Base-by-base conservation (phyloP, 2,797 vertebrate species). In the Aplochiton taeniatus region DNA sequence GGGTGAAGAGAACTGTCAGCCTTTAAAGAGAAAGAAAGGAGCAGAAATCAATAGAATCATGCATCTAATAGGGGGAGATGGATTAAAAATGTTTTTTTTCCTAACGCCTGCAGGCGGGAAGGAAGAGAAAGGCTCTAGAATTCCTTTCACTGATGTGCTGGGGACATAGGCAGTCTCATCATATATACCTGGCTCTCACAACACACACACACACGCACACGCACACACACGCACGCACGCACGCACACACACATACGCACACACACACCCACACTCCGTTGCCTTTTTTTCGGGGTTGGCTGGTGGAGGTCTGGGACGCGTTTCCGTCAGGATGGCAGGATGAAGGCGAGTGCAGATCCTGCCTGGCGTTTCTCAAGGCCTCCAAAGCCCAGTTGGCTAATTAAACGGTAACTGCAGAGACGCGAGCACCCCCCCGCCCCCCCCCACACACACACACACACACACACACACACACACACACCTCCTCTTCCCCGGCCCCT, bases 321-420 rank as follows among this genome's bases (percentile, higher is more conserved):
- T 86, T 89, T 75, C 78, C 63, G 70, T 76, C 73, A 81, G 73
- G 68, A 58, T 75, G 78, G 80, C 18, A 31, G 58, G 88, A 90
- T 87, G 87, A 89, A 75, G 74, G 73, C 83, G 50, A 31, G 82
- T 79, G n/a, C 58, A 76, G 78, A 81, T 78, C 72, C 72, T 74
- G 72, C 70, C 83, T 70, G 77, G 81, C 81, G 78, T 83, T 86
- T 87, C 75, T 84, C 83, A 88, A 85, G 76, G 80, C 82, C 83
- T 87, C 76, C 76, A 73, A 84, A 85, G 82, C 85, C 65, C 78
- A 74, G 75, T 72, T 83, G 74, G 78, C 81, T 90, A 88, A 91
- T 91, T 90, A 89, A 89, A 84, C 76, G 68, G 77, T 85, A 88
- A 89, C 81, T 81, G 74, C 77, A 50, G 43, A 81, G 73, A 81